phyloP scores from a whole-genome alignment of 2,113 vertebrate genomes.

The Pseudolaguvia tuberculata region DNA sequence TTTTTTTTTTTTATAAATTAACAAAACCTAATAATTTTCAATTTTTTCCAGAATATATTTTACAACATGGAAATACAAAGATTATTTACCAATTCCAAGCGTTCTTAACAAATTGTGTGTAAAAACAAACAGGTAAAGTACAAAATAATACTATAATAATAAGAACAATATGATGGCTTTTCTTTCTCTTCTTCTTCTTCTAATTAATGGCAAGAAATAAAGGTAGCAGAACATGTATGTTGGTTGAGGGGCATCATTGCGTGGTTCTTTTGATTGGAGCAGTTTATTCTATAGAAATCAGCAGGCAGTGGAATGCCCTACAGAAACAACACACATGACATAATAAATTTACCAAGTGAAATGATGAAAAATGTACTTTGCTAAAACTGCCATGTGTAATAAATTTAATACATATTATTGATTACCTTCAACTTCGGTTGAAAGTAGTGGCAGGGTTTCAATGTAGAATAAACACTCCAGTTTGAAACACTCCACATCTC shows the following conservation, averaged over 20 bases:
- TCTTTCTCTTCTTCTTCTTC: neutral
- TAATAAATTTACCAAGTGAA: neutral
- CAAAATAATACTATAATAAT: constrained; percentile 10
- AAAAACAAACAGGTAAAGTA: neutral
- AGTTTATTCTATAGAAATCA: neutral
- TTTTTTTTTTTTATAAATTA: neutral
- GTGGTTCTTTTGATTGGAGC: constrained; percentile 3
- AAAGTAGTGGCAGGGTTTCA: constrained; percentile 10
- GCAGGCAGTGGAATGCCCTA: constrained; percentile 15
- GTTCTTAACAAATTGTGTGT: neutral
- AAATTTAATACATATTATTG: neutral
- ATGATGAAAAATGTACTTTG: neutral
- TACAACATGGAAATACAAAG: constrained; percentile 9
- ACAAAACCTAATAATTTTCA: neutral
- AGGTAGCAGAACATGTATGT: constrained; percentile 30
- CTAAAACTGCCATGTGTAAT: neutral
- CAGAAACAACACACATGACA: neutral
- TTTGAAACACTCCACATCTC: no score
- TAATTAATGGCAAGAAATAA: neutral
- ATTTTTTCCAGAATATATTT: constrained; percentile 26
- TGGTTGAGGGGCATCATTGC: constrained; percentile 6
- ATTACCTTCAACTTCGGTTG: neutral
- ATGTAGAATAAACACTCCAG: constrained; percentile 3
- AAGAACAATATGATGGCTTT: neutral
- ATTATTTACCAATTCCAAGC: neutral